These are phyloP conservation scores for Pachypanchax playfairii DNA, from an alignment of 2,113 vertebrate genomes.

Conservation along the genomic window DNA sequence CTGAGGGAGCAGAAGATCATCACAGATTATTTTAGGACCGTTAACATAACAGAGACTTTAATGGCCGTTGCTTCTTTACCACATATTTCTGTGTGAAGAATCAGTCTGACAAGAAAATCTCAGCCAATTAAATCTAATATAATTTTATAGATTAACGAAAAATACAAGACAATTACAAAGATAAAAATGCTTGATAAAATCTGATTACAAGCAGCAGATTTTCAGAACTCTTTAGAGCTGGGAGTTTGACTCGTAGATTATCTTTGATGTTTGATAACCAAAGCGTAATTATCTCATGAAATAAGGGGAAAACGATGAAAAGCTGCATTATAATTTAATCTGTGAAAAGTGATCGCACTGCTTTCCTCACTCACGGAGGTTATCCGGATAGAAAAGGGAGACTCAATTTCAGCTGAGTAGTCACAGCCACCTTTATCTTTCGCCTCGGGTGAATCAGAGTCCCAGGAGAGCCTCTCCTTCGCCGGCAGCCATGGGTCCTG, in stretches of 20 bases:
- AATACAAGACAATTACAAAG: constrained; percentile 40
- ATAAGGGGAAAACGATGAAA: constrained; percentile 39
- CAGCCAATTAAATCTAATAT: constrained; percentile 31
- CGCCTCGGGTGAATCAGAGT: constrained; percentile 38
- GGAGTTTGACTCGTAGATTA: constrained; percentile 33
- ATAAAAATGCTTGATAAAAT: constrained; percentile 53
- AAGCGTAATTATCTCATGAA: constrained; percentile 46
- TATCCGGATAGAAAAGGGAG: constrained; percentile 53
- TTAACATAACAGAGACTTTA: not conserved
- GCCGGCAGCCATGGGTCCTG: constrained; percentile 59
- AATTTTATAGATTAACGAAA: constrained; percentile 16
- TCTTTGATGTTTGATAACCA: constrained; percentile 53
- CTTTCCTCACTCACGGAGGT: constrained; percentile 55
- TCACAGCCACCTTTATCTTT: constrained; percentile 60
- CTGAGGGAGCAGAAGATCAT: constrained; percentile 18
- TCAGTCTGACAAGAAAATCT: constrained; percentile 25
- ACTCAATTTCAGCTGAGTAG: constrained; percentile 66
- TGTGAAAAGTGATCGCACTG: constrained; percentile 41
- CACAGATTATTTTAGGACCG: constrained; percentile 11
- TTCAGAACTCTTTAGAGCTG: constrained; percentile 51
- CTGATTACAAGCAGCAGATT: constrained; percentile 51
- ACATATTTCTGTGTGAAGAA: not conserved
- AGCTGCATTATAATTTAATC: constrained; percentile 46
- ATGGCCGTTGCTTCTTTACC: not conserved
- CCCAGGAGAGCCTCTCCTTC: constrained; percentile 56